Conservation (phyloP, 1,140 invertebrate genomes). For the Orius laevigatus region DNA sequence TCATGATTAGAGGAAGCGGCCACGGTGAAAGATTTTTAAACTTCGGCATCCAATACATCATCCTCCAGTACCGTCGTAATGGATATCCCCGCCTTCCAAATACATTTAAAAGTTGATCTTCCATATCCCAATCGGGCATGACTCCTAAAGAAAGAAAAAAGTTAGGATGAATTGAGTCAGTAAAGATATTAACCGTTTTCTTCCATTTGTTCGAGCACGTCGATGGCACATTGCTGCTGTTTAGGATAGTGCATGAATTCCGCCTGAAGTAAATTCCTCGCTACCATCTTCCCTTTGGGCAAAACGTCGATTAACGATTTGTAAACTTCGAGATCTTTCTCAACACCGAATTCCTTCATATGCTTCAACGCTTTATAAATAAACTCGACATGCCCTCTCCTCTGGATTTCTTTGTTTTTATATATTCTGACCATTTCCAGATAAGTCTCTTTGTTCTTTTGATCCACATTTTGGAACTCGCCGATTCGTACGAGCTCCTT, state of each 20-base stretch:
- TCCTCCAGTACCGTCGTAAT: constrained; percentile 67
- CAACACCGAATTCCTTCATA: constrained; percentile 80
- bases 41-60: constrained; percentile 98
- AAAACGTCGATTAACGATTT: constrained; percentile 80
- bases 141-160: constrained; percentile 40
- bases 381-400: constrained; percentile 80
- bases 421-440: constrained; percentile 58
- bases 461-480: constrained; percentile 25
- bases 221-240: constrained; percentile 82
- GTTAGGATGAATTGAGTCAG: background rate
- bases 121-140: constrained; percentile 77
- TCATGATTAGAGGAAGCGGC: constrained; percentile 57
- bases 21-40: constrained; percentile 85
- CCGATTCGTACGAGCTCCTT: constrained; percentile 8
- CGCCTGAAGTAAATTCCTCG: constrained; percentile 61
- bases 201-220: constrained; percentile 82
- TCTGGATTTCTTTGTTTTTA: constrained; percentile 35
- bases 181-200: constrained; percentile 45
- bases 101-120: constrained; percentile 59
- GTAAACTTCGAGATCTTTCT: constrained; percentile 82
- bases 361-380: constrained; percentile 73
- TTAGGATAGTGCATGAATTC: constrained; percentile 86
- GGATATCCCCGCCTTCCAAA: constrained; percentile 70
- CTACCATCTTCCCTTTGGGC: constrained; percentile 79
- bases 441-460: constrained; percentile 57